phyloP scores from a whole-genome alignment of 1,140 invertebrate genomes.

The Frieseomelitta varia region DNA sequence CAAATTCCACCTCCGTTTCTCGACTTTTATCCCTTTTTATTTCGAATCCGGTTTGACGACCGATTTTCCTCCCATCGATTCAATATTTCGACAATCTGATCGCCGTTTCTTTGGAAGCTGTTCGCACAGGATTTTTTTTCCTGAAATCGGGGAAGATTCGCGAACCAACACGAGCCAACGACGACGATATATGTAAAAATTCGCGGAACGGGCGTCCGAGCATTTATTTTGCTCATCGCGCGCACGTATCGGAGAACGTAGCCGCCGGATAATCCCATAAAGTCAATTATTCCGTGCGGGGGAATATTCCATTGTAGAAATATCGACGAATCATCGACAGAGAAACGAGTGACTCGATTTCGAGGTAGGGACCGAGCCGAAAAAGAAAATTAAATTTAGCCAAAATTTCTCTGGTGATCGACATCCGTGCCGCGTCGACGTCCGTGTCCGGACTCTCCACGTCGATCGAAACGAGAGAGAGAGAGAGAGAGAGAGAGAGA shows the following conservation, averaged over 20 bases:
- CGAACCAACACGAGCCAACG: slow-evolving; percentile 11
- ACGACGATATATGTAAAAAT: slow-evolving; percentile 33
- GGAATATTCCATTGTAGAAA: slow-evolving; percentile 71
- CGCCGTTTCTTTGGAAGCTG: too few species aligned
- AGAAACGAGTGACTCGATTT: slow-evolving; percentile 70
- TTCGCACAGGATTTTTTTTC: not conserved
- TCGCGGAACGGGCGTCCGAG: slow-evolving; percentile 8
- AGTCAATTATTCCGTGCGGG: slow-evolving; percentile 72
- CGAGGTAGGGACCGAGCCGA: slow-evolving; percentile 23
- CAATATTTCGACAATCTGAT: too few species aligned
- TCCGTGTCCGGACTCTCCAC: slow-evolving; percentile 53
- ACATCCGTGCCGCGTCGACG: not conserved
- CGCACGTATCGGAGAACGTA: slow-evolving; percentile 53
- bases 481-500: not conserved
- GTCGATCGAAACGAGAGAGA: not conserved
- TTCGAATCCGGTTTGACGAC: too few species aligned
- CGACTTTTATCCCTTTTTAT: too few species aligned
- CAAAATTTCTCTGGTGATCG: slow-evolving; percentile 60
- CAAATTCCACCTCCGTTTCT: too few species aligned
- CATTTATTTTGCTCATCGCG: slow-evolving; percentile 62
- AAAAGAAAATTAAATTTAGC: slow-evolving; percentile 67
- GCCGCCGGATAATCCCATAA: slow-evolving; percentile 72
- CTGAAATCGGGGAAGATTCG: not conserved
- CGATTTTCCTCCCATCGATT: too few species aligned
- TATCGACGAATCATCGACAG: slow-evolving; percentile 74